Base-by-base conservation (phyloP, 1,140 invertebrate genomes). In the Harpegnathos saltator region DNA sequence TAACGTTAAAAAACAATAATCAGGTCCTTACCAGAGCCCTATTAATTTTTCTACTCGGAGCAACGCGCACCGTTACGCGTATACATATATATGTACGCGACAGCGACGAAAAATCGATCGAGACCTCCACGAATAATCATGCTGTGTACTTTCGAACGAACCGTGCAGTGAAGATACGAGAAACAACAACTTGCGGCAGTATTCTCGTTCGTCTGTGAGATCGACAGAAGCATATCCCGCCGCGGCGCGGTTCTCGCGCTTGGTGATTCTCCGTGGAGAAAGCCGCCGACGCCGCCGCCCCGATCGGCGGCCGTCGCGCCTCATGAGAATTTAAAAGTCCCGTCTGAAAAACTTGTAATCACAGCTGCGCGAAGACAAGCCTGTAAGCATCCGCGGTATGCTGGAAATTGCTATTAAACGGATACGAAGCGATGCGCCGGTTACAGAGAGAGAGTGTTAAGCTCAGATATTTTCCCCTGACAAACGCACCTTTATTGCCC, bases 401-500 rank as follows among this genome's bases (percentile, higher is more conserved):
- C 69, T 38, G 48, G 19, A 74, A 73, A 74, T 73, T 72, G 74
- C 78, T 82, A 69, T 74, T 82, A 82, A 82, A 56, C 78, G 69
- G 59, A 54, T 61, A 82, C 56, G 78, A 50, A 73, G 78, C 69
- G 56, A 82, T 62, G 69, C 48, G 38, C 38, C 50, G 29, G 75
- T 65, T 82, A 82, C 68, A 82, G 56, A 58, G 56, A 58, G 56
- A 58, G 56, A 82, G 78, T 82, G 81, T 89, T 88, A 86, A 84
- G 81, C 85, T 82, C 38, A 48, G 81, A 81, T 88, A 89, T 88
- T 89, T 89, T 86, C 87, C 78, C 78, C 75, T 80, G 88, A 88
- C 85, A 90, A 90, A 90, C 88, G 89, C 81, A 88, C 80, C 89
- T 86, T 91, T 89, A 90, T 91, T 91, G 90, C 85, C 83, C 85